These are phyloP conservation scores for Myoxocephalus aenaeus DNA, from an alignment of 2,797 vertebrate genomes.

Conservation along the genomic window DNA sequence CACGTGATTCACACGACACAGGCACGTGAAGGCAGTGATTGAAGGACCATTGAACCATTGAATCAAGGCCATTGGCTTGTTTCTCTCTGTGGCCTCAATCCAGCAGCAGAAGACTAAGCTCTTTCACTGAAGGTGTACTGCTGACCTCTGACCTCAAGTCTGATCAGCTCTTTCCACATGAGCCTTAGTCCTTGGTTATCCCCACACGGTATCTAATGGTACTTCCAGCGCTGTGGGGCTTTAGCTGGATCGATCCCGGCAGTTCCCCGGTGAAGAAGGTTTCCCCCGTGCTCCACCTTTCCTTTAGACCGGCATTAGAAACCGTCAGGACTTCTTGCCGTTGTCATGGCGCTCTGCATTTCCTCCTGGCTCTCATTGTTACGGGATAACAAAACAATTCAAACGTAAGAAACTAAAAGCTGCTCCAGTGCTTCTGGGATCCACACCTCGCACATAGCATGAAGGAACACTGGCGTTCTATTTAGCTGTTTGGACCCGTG, in stretches of 20 bases:
- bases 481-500: not conserved
- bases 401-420: conserved; percentile 1
- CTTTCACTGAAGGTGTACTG: conserved; percentile 3
- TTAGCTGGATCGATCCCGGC: no score
- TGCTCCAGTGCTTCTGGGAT: not conserved
- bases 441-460: not conserved
- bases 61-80: not conserved
- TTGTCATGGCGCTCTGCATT: conserved; percentile 33
- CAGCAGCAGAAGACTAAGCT: not conserved
- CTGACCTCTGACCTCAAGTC: not conserved
- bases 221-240: no score
- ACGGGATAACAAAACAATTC: not conserved
- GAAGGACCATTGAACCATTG: not conserved
- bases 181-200: not conserved
- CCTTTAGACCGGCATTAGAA: not conserved
- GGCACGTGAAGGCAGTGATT: not conserved
- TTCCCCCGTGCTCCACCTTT: no score
- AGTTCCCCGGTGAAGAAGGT: no score
- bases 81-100: not conserved
- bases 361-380: conserved; percentile 5
- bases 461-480: not conserved
- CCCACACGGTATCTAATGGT: no score
- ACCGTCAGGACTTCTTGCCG: not conserved
- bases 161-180: not conserved
- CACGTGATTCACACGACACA: not conserved